Evolutionary conservation across 2,888 invertebrate genomes (phyloP).

Genomic region (Salpingus planirostris): DNA sequence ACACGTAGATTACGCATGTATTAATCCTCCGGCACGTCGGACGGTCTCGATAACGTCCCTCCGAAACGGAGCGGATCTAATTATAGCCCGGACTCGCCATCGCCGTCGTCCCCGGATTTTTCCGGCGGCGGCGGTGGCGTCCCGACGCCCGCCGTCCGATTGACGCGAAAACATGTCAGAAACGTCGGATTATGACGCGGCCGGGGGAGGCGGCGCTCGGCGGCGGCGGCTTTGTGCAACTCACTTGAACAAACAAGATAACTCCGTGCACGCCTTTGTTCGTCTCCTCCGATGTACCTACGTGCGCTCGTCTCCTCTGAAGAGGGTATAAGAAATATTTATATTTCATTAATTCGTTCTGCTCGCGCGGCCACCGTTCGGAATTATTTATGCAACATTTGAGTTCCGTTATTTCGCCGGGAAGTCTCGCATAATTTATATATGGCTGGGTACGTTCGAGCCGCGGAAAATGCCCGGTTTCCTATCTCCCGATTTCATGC

Average conservation of each 20-base stretch:
- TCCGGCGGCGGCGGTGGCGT: no score
- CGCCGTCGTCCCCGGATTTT: no score
- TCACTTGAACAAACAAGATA: conserved; percentile 17
- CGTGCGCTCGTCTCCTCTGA: no score
- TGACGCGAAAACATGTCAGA: conserved; percentile 15
- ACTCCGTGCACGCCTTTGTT: conserved; percentile 16
- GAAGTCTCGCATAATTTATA: conserved; percentile 31
- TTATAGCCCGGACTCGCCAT: no score
- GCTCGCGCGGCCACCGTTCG: conserved; percentile 19
- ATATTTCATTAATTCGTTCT: conserved; percentile 33
- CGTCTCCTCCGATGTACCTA: no score
- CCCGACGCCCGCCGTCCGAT: conserved; percentile 10
- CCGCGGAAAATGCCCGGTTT: conserved; percentile 27
- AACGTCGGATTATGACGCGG: conserved; percentile 11
- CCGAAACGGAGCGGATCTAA: no score
- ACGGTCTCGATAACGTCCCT: no score
- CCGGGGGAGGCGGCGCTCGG: no score
- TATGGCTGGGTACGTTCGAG: conserved; percentile 26
- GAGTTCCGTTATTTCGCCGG: conserved; percentile 34
- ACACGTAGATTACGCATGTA: no score
- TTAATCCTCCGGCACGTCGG: no score
- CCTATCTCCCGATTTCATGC: conserved; percentile 26
- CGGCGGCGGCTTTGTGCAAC: conserved; percentile 9
- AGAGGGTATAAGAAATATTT: conserved; percentile 26
- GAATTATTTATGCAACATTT: conserved; percentile 33